Evolutionary conservation across 2,113 vertebrate species (phyloP).

Genomic region (Oryzias melastigma): DNA sequence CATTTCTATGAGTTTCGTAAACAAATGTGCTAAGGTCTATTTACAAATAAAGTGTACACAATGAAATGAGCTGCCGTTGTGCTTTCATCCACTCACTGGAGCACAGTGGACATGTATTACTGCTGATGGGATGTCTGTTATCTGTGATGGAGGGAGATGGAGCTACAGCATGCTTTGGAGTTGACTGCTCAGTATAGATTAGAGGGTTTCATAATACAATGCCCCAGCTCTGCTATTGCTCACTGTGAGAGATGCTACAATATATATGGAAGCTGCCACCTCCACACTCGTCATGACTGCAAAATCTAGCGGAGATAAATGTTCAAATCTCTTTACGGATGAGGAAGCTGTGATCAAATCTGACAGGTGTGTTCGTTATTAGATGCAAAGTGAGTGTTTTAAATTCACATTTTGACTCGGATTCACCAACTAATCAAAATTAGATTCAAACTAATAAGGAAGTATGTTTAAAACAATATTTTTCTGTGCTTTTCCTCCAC

Average conservation of each 20-base stretch:
- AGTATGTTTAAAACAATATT: neutral
- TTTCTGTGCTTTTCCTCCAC: conserved; percentile 2
- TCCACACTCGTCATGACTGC: neutral
- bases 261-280: conserved; percentile 5
- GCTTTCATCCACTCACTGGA: conserved; percentile 53
- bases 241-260: conserved; percentile 39
- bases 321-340: conserved; percentile 3
- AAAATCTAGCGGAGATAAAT: conserved; percentile 16
- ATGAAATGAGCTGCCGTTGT: conserved; percentile 76
- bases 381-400: conserved; percentile 7
- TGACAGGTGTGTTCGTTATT: neutral
- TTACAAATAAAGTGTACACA: conserved; percentile 74
- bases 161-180: conserved; percentile 31
- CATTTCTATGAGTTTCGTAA: conserved; percentile 65
- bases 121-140: conserved; percentile 22
- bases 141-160: conserved; percentile 13
- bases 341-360: conserved; percentile 10
- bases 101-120: conserved; percentile 37
- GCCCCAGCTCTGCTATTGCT: conserved; percentile 34
- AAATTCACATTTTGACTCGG: conserved; percentile 51
- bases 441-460: conserved; percentile 37
- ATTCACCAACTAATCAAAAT: conserved; percentile 34
- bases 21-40: conserved; percentile 75
- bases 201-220: conserved; percentile 17
- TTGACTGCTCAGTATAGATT: conserved; percentile 30